Conservation (phyloP, 2,797 vertebrate genomes). For the Ctenosaura bakeri region DNA sequence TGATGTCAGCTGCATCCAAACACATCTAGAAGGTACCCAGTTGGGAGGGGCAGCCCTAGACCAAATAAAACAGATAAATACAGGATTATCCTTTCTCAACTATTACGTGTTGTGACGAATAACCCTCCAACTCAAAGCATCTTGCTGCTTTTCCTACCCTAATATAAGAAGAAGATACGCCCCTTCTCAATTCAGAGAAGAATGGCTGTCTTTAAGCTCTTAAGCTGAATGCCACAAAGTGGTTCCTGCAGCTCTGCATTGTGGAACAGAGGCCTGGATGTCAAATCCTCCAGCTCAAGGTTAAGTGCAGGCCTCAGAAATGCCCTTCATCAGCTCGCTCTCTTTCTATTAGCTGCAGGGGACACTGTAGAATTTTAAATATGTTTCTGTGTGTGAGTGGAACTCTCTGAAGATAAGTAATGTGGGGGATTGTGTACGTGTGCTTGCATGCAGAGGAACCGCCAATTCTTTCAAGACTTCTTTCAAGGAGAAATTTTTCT, state of each 20-base stretch:
- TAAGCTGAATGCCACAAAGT: conserved; percentile 59
- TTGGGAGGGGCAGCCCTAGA: too few relatives aligned
- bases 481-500: conserved; percentile 36
- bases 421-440: rapidly evolving
- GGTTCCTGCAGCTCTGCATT: conserved; percentile 41
- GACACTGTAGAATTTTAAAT: conserved; percentile 53
- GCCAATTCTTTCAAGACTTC: conserved; percentile 14
- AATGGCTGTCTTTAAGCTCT: conserved; percentile 34
- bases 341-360: conserved; percentile 39
- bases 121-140: not conserved
- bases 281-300: conserved; percentile 54
- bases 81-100: conserved; percentile 19
- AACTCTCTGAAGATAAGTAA: conserved; percentile 34
- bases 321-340: conserved; percentile 30
- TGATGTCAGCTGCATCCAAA: too few relatives aligned
- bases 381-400: not conserved
- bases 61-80: not conserved
- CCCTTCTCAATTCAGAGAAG: not conserved
- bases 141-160: conserved; percentile 28
- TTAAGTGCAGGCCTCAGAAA: conserved; percentile 58
- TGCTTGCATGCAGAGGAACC: not conserved
- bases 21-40: too few relatives aligned
- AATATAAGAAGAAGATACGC: not conserved
- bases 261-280: conserved; percentile 36
- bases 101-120: not conserved